These are phyloP conservation scores for Ptiloglossa arizonensis DNA, from an alignment of 1,140 invertebrate genomes.

Conservation along the genomic window DNA sequence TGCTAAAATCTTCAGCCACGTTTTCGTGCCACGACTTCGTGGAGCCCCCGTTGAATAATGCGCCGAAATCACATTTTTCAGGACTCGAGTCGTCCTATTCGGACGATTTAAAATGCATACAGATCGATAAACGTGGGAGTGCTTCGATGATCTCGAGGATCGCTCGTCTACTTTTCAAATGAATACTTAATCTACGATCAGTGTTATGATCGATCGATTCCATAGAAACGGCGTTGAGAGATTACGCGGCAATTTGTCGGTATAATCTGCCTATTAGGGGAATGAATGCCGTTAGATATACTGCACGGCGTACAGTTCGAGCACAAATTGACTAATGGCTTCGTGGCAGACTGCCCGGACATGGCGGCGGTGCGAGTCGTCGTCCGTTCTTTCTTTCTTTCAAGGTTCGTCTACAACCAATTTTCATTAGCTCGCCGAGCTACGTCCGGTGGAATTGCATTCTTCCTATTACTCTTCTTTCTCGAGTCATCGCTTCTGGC, in stretches of 20 bases:
- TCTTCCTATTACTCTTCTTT: too few species aligned
- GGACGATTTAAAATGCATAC: too few species aligned
- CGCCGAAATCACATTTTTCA: too few species aligned
- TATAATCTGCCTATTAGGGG: constrained; percentile 60
- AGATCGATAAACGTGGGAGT: too few species aligned
- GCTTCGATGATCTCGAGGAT: not conserved
- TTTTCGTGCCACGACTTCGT: too few species aligned
- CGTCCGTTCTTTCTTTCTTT: not conserved
- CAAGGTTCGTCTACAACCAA: not conserved
- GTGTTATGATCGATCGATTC: constrained; percentile 58
- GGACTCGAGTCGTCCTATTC: too few species aligned
- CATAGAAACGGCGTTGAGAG: constrained; percentile 36
- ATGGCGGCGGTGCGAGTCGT: not conserved
- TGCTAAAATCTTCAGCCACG: too few species aligned
- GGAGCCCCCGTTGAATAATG: too few species aligned
- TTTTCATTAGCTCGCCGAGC: not conserved
- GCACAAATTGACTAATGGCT: constrained; percentile 64
- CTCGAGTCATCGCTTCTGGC: too few species aligned
- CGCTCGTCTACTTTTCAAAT: constrained; percentile 28
- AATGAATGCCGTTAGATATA: constrained; percentile 40
- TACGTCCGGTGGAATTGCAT: too few species aligned
- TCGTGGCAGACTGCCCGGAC: not conserved
- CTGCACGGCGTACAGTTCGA: not conserved
- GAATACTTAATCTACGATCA: constrained; percentile 53
- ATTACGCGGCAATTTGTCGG: constrained; percentile 64